A percentile compares a stretch with the other conserved stretches of the same genome.
phyloP scores from a whole-genome alignment of 64 coral and sea anemone genomes.

The Porites lutea region DNA sequence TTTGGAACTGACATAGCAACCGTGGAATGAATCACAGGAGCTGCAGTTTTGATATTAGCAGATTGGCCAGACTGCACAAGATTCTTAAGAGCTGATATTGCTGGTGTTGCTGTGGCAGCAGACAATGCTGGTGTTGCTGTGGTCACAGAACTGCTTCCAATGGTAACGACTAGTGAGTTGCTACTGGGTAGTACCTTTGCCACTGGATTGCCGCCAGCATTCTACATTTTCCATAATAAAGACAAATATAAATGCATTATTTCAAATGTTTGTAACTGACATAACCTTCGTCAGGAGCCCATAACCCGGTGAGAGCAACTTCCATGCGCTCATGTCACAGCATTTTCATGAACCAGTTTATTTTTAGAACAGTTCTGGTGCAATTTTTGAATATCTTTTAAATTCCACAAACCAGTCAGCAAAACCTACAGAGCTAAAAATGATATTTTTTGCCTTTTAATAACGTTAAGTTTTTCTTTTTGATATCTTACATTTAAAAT shows the following conservation, averaged over 20 bases:
- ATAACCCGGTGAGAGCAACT: no score
- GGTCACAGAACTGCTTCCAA: not conserved
- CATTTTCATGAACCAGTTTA: no score
- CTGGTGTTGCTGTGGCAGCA: conserved; percentile 2
- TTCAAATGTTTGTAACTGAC: not conserved
- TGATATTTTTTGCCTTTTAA: no score
- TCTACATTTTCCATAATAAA: not conserved
- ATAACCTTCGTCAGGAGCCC: no score
- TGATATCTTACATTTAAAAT: no score
- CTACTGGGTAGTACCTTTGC: not conserved
- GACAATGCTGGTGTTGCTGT: conserved; percentile 7
- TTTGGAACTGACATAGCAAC: not conserved
- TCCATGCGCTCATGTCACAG: no score
- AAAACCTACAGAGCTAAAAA: no score
- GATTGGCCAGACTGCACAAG: conserved; percentile 33
- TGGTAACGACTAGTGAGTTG: not conserved
- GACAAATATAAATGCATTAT: not conserved
- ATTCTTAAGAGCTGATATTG: conserved; percentile 1
- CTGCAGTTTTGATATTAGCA: conserved; percentile 7
- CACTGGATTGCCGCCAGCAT: conserved; percentile 40
- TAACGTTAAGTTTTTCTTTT: no score
- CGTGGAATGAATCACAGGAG: not conserved
- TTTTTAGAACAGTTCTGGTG: no score
- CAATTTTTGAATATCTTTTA: no score
- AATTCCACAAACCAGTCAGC: no score